phyloP scores from a whole-genome alignment of 2,888 invertebrate genomes.

The Eumerus sabulonum region DNA sequence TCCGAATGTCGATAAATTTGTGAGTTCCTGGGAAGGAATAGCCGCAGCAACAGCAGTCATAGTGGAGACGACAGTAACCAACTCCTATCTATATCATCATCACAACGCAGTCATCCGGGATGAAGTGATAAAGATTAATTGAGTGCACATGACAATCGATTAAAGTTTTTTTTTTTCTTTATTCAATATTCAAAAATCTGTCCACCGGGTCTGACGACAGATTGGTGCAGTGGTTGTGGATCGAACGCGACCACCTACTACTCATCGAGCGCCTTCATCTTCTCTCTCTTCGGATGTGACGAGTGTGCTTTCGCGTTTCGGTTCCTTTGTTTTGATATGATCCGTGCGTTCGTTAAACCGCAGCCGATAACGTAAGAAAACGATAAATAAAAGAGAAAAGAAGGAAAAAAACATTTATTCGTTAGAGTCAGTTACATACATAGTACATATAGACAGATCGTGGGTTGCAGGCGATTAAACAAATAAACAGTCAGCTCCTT shows the following conservation, averaged over 20 bases:
- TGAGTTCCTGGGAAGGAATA: conserved; percentile 48
- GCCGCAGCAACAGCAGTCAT: conserved; percentile 16
- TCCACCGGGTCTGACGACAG: conserved; percentile 16
- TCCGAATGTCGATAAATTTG: conserved; percentile 43
- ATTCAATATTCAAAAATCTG: conserved; percentile 4
- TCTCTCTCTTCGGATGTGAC: conserved; percentile 1
- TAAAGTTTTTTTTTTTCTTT: conserved; percentile 47
- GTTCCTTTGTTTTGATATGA: conserved; percentile 62
- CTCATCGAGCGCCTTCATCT: too few species aligned
- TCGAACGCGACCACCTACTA: conserved; percentile 19
- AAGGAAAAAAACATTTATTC: conserved; percentile 18
- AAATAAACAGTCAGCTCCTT: conserved; percentile 11
- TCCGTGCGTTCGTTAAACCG: conserved; percentile 32
- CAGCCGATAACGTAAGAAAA: conserved; percentile 23
- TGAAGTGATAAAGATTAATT: conserved; percentile 66
- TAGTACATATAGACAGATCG: too few species aligned
- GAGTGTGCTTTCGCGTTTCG: conserved; percentile 15
- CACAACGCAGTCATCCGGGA: conserved; percentile 26
- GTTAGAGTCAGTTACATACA: neutral
- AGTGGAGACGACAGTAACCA: too few species aligned
- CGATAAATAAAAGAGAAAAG: conserved; percentile 34
- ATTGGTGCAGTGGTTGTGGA: conserved; percentile 32
- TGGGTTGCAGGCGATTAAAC: conserved; percentile 1
- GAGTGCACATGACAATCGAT: conserved; percentile 61
- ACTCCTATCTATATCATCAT: conserved; percentile 9